phyloP scores from a whole-genome alignment of 2,113 vertebrate genomes.

The Proteles cristata region DNA sequence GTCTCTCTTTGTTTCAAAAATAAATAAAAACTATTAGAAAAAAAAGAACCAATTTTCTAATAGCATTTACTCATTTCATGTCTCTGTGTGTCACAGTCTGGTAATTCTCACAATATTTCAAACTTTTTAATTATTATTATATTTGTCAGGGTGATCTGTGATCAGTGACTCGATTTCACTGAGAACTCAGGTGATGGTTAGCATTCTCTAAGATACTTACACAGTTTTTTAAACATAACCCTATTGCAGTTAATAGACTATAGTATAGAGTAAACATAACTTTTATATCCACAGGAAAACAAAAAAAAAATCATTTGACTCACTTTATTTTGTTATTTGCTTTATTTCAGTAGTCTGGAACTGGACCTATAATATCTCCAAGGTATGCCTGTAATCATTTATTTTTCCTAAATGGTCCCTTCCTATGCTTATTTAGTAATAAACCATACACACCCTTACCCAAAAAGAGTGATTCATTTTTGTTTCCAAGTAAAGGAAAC shows the following conservation, averaged over 20 bases:
- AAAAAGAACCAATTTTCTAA: neutral
- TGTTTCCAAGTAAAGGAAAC: neutral
- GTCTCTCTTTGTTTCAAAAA: no score
- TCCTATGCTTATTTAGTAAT: neutral
- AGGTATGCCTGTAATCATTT: neutral
- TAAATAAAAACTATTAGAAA: no score
- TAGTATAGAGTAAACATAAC: neutral
- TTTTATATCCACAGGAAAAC: neutral
- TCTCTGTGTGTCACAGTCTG: neutral
- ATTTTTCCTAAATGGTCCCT: neutral
- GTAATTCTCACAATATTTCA: neutral
- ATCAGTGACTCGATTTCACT: neutral
- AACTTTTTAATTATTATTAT: neutral
- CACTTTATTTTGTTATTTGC: neutral
- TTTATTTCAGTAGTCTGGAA: neutral
- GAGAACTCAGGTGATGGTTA: neutral
- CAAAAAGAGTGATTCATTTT: neutral
- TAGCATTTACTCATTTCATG: neutral
- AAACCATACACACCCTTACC: neutral
- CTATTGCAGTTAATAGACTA: neutral
- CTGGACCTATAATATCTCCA: neutral
- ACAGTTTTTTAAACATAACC: neutral
- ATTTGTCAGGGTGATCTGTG: neutral
- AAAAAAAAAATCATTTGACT: neutral
- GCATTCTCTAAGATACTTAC: neutral